Evolutionary conservation across 1,140 invertebrate species (phyloP).

Genomic region (Leucophenga varia): DNA sequence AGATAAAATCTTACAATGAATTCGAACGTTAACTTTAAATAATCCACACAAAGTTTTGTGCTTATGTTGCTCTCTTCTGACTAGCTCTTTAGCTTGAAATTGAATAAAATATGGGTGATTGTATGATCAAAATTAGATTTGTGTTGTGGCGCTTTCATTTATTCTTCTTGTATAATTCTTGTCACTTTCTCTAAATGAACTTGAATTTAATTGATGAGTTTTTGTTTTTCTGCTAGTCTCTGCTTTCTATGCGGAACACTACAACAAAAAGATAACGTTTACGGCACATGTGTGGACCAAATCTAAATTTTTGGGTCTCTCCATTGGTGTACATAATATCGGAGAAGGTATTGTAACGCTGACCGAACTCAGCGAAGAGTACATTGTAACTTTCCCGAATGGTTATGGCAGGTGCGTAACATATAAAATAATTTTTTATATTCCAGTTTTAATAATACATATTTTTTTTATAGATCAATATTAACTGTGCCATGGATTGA

Average conservation of each 20-base stretch:
- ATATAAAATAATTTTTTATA: neutral
- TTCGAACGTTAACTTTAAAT: too few relatives aligned
- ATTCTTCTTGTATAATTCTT: neutral
- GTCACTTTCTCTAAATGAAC: too few relatives aligned
- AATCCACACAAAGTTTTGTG: too few relatives aligned
- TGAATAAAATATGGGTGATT: too few relatives aligned
- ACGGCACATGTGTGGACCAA: constrained; percentile 96
- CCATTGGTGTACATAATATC: constrained; percentile 88
- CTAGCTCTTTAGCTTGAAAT: too few relatives aligned
- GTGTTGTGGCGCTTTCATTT: too few relatives aligned
- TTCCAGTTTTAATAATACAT: neutral
- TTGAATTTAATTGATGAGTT: neutral
- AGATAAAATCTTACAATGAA: too few relatives aligned
- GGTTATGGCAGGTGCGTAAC: constrained; percentile 82
- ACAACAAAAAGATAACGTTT: constrained; percentile 85
- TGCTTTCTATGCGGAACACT: constrained; percentile 96
- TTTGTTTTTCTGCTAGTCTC: constrained; percentile 67
- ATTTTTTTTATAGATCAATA: constrained; percentile 71
- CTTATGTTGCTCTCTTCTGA: too few relatives aligned
- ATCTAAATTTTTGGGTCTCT: constrained; percentile 95
- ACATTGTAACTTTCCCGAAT: constrained; percentile 92
- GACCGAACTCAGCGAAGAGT: constrained; percentile 85
- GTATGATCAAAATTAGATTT: too few relatives aligned
- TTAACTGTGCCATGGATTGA: constrained; percentile 96
- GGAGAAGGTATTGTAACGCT: constrained; percentile 80